Percentiles rank a stretch among this genome's conserved stretches.
Evolutionary conservation across 2,113 vertebrate species (phyloP).

Genomic region (Platanista minor): DNA sequence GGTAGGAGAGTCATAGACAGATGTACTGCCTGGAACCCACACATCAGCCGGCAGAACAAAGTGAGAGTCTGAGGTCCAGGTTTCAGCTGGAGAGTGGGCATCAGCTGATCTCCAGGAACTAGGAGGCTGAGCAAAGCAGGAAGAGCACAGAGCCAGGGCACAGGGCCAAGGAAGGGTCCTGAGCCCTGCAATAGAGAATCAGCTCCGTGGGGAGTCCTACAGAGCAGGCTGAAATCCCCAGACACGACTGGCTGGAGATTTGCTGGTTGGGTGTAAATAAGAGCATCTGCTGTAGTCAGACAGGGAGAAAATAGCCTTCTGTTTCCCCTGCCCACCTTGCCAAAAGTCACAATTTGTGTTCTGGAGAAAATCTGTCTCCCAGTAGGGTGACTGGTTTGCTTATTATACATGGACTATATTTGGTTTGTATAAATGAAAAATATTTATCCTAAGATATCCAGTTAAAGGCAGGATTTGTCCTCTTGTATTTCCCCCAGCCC

Average conservation of each 20-base stretch:
- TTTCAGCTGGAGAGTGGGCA: background rate
- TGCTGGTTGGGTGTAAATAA: background rate
- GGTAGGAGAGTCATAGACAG: background rate
- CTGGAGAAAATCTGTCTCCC: background rate
- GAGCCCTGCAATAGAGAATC: rapidly evolving
- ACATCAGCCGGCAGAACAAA: background rate
- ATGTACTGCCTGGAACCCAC: background rate
- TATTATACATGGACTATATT: background rate
- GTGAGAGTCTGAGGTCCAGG: background rate
- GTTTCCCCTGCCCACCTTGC: background rate
- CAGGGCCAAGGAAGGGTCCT: background rate
- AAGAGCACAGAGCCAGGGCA: background rate
- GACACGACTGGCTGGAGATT: background rate
- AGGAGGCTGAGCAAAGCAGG: background rate
- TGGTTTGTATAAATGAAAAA: background rate
- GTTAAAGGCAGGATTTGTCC: background rate
- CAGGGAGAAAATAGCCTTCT: background rate
- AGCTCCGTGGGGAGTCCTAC: background rate
- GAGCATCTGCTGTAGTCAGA: background rate
- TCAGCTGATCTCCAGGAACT: background rate
- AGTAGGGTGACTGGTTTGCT: background rate
- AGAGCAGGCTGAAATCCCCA: background rate
- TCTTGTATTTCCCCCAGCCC: rapidly evolving
- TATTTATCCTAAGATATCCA: background rate
- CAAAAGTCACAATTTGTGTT: background rate